Conservation (phyloP, 2,888 invertebrate genomes). For the Lottia scabra region DNA sequence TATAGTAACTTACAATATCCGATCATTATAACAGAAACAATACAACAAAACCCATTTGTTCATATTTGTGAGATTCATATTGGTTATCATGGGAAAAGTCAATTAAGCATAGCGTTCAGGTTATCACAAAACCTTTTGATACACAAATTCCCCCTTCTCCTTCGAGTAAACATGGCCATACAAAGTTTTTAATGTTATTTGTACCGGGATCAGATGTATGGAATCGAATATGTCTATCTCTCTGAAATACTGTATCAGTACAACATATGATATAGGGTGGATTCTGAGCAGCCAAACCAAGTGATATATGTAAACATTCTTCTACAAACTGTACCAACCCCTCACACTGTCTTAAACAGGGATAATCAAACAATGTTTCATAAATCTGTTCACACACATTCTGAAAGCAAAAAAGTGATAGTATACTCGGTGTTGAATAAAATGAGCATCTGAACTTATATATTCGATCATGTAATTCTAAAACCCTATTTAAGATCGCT, state of each 20-base stretch:
- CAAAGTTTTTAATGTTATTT: conserved; percentile 82
- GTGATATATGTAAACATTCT: conserved; percentile 87
- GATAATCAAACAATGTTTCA: conserved; percentile 92
- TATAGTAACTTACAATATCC: too few species aligned
- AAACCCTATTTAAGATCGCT: too few species aligned
- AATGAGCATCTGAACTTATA: too few species aligned
- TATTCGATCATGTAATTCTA: too few species aligned
- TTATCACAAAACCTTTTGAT: conserved; percentile 87
- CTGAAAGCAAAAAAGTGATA: conserved; percentile 62
- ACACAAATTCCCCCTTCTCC: conserved; percentile 78
- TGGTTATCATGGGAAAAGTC: too few species aligned
- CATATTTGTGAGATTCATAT: too few species aligned
- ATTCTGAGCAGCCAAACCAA: conserved; percentile 84
- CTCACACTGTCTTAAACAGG: conserved; percentile 83
- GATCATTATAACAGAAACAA: too few species aligned
- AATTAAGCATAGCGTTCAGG: conserved; percentile 70
- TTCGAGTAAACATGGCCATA: conserved; percentile 89
- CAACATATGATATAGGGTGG: conserved; percentile 70
- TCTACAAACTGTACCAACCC: conserved; percentile 84
- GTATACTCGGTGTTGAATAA: too few species aligned
- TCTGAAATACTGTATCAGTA: conserved; percentile 75
- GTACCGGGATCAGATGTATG: conserved; percentile 81
- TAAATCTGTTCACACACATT: conserved; percentile 80
- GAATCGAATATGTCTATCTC: conserved; percentile 82
- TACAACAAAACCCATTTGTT: too few species aligned